phyloP scores from a whole-genome alignment of 2,888 invertebrate species.

The Lasioglossum vierecki region DNA sequence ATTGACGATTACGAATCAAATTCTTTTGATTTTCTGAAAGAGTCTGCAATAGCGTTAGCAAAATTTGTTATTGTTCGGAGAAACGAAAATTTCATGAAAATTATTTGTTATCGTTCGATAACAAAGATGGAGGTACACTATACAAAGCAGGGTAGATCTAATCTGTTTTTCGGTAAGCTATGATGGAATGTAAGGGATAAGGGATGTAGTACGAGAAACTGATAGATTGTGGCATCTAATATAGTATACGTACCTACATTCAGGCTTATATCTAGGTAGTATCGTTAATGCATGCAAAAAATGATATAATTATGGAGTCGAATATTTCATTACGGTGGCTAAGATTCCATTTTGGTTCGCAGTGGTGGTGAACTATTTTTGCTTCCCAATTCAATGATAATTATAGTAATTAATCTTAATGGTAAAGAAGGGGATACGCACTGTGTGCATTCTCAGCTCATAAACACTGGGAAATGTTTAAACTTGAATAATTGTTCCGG shows the following conservation, averaged over 20 bases:
- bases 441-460: conserved; percentile 47
- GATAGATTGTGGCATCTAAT: conserved; percentile 47
- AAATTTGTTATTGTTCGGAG: neutral
- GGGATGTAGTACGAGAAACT: conserved; percentile 38
- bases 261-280: conserved; percentile 62
- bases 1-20: neutral
- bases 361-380: conserved; percentile 41
- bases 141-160: conserved; percentile 26
- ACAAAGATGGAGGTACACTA: conserved; percentile 10
- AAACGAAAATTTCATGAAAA: neutral
- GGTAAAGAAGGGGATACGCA: conserved; percentile 26
- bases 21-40: neutral
- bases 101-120: conserved; percentile 3
- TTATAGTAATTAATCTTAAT: conserved; percentile 54
- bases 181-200: conserved; percentile 12
- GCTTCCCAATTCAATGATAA: conserved; percentile 58
- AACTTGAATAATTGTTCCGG: conserved; percentile 23
- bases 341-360: conserved; percentile 42
- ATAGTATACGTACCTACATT: conserved; percentile 59
- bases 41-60: conserved; percentile 9
- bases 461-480: conserved; percentile 50
- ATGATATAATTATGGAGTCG: conserved; percentile 45
- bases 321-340: conserved; percentile 45
- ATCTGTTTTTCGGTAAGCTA: conserved; percentile 3
- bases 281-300: conserved; percentile 65